Percentiles rank a stretch among this genome's conserved stretches.
Conservation (phyloP, 2,888 invertebrate species). For the Camptogramma bilineatum region DNA sequence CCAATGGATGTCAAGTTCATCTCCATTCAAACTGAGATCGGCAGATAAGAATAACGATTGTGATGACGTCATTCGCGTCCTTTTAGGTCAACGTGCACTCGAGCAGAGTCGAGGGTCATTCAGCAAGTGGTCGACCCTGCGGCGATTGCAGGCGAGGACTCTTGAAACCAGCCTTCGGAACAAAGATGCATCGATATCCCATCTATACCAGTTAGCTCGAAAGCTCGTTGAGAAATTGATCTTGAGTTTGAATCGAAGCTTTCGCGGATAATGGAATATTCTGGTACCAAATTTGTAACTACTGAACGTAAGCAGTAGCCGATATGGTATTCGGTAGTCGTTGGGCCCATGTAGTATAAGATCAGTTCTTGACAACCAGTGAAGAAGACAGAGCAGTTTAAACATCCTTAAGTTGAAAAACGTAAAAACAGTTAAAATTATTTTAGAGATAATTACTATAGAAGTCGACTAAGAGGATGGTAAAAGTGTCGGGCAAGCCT, state of each 20-base stretch:
- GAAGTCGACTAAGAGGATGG: neutral
- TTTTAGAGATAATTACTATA: too few species aligned
- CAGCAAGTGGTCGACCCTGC: slow-evolving; percentile 47
- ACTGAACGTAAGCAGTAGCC: neutral
- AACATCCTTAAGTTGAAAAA: too few species aligned
- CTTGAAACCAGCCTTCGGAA: slow-evolving; percentile 31
- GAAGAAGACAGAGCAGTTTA: too few species aligned
- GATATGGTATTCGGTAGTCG: neutral
- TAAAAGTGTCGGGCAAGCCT: neutral
- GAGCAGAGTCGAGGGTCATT: slow-evolving; percentile 53
- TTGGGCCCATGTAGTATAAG: too few species aligned
- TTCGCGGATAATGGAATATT: slow-evolving; percentile 4
- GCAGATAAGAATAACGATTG: slow-evolving; percentile 36
- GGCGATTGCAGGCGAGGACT: slow-evolving; percentile 33
- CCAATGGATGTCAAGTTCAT: slow-evolving; percentile 17
- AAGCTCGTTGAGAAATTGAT: slow-evolving; percentile 12
- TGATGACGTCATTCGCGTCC: slow-evolving; percentile 58
- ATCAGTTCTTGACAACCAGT: too few species aligned
- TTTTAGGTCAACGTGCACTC: slow-evolving; percentile 65
- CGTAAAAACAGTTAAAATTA: too few species aligned
- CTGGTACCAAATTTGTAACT: neutral
- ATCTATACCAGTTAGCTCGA: slow-evolving; percentile 14
- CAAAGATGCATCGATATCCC: slow-evolving; percentile 33
- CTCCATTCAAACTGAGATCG: slow-evolving; percentile 14
- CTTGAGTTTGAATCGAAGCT: slow-evolving; percentile 14